phyloP scores from a whole-genome alignment of 2,888 invertebrate species.

The Gymnocheta viridis region DNA sequence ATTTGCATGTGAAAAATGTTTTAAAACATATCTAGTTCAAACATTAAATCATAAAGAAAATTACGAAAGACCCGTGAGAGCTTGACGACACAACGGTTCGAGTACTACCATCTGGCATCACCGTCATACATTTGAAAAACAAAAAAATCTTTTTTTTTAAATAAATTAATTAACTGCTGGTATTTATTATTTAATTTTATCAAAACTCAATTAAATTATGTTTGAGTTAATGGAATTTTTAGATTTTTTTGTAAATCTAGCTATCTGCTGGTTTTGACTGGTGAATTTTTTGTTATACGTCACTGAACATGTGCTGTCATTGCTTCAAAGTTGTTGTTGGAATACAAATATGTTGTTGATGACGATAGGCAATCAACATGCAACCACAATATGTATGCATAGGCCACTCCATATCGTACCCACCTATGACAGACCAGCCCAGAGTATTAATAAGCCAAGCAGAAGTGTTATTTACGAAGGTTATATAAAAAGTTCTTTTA shows the following conservation, averaged over 20 bases:
- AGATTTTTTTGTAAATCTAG: neutral
- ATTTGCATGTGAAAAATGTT: no score
- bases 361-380: slow-evolving; percentile 69
- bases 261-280: neutral
- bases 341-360: slow-evolving; percentile 50
- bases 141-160: no score
- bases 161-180: no score
- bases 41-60: no score
- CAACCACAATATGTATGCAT: slow-evolving; percentile 63
- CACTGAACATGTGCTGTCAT: slow-evolving; percentile 52
- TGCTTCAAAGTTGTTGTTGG: slow-evolving; percentile 39
- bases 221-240: neutral
- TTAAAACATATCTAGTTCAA: no score
- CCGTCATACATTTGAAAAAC: no score
- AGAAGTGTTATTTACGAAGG: slow-evolving; percentile 7
- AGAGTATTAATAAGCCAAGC: slow-evolving; percentile 1
- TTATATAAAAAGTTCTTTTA: neutral
- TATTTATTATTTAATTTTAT: neutral
- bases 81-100: no score
- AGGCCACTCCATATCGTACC: slow-evolving; percentile 19
- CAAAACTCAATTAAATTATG: neutral
- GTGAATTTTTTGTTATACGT: slow-evolving; percentile 49
- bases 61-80: no score
- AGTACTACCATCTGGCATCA: no score
- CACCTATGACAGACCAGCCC: slow-evolving; percentile 4